Conservation (phyloP, 1,140 invertebrate species). For the Drosophila pandora region DNA sequence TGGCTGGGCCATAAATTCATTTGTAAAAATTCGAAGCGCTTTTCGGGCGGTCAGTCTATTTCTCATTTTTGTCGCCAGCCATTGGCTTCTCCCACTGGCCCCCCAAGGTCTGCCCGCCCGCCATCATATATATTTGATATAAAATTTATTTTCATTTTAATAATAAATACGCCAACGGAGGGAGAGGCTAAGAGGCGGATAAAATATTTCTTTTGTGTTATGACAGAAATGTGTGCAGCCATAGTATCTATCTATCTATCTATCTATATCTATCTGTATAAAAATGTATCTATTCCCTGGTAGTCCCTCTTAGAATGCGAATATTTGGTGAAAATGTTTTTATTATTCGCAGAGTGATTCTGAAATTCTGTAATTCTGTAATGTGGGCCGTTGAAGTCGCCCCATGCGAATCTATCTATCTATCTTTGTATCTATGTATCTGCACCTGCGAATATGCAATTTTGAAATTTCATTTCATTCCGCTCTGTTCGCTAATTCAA, state of each 20-base stretch:
- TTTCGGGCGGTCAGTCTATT: constrained; percentile 54
- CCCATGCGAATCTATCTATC: constrained; percentile 43
- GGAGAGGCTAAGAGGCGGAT: constrained; percentile 5
- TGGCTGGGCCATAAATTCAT: constrained; percentile 70
- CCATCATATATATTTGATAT: constrained; percentile 46
- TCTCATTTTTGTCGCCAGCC: constrained; percentile 60
- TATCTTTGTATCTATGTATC: constrained; percentile 38
- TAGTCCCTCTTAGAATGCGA: constrained; percentile 16
- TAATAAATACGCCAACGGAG: constrained; percentile 50
- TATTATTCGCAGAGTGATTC: constrained; percentile 68
- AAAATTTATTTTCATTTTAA: constrained; percentile 77
- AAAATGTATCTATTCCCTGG: too few species aligned
- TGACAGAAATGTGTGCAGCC: constrained; percentile 74
- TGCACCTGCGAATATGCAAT: constrained; percentile 20
- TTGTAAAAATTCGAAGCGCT: constrained; percentile 69
- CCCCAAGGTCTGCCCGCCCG: neutral
- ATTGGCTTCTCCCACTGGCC: constrained; percentile 13
- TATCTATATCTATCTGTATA: constrained; percentile 17
- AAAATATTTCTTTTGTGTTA: constrained; percentile 75
- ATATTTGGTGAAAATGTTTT: constrained; percentile 70
- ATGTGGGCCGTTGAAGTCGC: constrained; percentile 55
- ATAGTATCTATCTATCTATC: constrained; percentile 42
- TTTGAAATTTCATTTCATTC: constrained; percentile 31
- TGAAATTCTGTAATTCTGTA: constrained; percentile 53
- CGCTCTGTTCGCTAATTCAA: constrained; percentile 45